These are phyloP conservation scores for Neodiprion pinetum DNA, from an alignment of 1,140 invertebrate genomes.

Conservation along the genomic window DNA sequence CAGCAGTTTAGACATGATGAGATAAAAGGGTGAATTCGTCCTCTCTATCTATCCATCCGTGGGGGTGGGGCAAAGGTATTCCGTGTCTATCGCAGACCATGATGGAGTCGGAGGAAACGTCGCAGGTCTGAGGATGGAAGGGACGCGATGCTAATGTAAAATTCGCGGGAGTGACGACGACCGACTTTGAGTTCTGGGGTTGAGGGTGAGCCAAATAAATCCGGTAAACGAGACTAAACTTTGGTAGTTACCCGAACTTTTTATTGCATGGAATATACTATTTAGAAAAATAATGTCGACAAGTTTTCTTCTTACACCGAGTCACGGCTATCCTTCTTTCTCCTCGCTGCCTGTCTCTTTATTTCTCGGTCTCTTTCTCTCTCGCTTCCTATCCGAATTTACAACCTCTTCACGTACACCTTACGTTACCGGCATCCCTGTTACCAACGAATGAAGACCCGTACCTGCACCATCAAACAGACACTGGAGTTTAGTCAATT, in stretches of 20 bases:
- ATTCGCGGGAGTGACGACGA: neutral
- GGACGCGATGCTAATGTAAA: too few relatives aligned
- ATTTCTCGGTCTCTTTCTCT: conserved; percentile 19
- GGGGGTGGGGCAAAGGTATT: too few relatives aligned
- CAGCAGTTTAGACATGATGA: neutral
- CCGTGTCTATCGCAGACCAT: too few relatives aligned
- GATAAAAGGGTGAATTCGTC: neutral
- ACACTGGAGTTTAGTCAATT: too few relatives aligned
- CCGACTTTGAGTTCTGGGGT: neutral
- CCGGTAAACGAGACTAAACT: conserved; percentile 55
- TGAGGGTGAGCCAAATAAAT: conserved; percentile 37
- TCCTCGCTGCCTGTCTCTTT: conserved; percentile 14
- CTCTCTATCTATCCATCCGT: too few relatives aligned
- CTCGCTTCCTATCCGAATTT: conserved; percentile 9
- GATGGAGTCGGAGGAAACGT: too few relatives aligned
- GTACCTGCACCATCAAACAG: too few relatives aligned
- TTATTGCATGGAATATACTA: conserved; percentile 54
- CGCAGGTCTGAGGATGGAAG: too few relatives aligned
- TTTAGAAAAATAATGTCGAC: conserved; percentile 58
- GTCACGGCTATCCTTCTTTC: conserved; percentile 14
- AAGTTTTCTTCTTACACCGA: conserved; percentile 36
- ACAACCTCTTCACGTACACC: conserved; percentile 10
- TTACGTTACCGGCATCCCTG: neutral
- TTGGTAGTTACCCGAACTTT: conserved; percentile 54
- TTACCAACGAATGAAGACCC: too few relatives aligned